Conservation (phyloP, 23 tunicate species). For the Botrylloides violaceus region DNA sequence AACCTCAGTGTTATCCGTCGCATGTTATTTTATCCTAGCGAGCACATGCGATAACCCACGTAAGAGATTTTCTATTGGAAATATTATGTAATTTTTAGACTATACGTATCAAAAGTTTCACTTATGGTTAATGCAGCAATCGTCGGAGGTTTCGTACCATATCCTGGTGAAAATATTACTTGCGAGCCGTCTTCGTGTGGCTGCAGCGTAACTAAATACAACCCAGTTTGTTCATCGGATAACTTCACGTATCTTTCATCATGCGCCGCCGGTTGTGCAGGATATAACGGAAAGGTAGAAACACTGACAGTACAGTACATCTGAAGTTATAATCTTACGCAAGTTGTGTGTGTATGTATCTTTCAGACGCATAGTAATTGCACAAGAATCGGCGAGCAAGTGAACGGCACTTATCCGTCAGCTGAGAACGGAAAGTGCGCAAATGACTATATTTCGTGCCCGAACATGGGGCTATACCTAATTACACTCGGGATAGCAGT, state of each 20-base stretch:
- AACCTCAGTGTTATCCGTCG: conserved; percentile 7
- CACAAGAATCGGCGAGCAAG: background rate
- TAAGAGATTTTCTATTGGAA: background rate
- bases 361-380: background rate
- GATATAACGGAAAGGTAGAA: background rate
- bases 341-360: background rate
- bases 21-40: background rate
- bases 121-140: no score
- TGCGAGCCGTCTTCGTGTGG: background rate
- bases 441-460: background rate
- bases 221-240: background rate
- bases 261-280: background rate
- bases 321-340: background rate
- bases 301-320: no score
- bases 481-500: background rate
- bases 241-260: background rate
- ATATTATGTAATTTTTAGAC: no score
- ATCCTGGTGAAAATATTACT: background rate
- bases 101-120: no score
- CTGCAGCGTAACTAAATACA: background rate
- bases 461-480: background rate
- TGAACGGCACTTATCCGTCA: background rate
- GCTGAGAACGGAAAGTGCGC: background rate
- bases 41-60: conserved; percentile 2
- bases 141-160: background rate